These are phyloP conservation scores for Zosterops pallidus DNA, from an alignment of 2,113 vertebrate genomes.

Conservation along the genomic window DNA sequence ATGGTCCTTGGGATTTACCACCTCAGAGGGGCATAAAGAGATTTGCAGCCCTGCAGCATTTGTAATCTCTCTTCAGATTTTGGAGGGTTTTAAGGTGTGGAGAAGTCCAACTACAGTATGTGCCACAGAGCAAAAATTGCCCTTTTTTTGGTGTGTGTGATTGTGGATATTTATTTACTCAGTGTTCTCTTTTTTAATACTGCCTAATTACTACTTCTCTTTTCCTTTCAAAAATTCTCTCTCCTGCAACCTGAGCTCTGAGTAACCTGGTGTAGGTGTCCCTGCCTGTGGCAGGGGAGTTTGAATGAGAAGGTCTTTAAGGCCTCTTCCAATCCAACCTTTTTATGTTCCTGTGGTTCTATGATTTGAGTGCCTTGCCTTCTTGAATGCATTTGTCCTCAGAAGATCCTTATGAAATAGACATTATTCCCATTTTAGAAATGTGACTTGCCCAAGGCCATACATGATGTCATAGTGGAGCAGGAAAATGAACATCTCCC, in stretches of 20 bases:
- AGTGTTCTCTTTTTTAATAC: neutral
- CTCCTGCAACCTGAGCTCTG: neutral
- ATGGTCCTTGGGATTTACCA: neutral
- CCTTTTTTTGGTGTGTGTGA: neutral
- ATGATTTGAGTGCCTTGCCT: neutral
- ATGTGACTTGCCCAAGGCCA: neutral
- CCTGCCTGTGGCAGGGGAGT: neutral
- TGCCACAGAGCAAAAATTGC: neutral
- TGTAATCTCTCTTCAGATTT: neutral
- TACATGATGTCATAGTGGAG: neutral
- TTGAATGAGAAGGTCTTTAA: neutral
- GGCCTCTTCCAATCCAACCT: neutral
- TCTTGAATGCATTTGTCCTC: neutral
- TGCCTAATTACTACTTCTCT: neutral
- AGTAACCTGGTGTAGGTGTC: neutral
- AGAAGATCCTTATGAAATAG: neutral
- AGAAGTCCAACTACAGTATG: neutral
- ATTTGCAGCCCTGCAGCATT: neutral
- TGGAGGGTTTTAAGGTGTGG: neutral
- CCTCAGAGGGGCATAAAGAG: accelerated
- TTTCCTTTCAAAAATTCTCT: neutral
- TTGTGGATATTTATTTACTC: neutral
- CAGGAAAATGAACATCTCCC: neutral
- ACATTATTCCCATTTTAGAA: neutral
- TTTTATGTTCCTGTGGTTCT: neutral